Conservation (phyloP, 2,888 invertebrate species). For the Drosophila nr. medialis region DNA sequence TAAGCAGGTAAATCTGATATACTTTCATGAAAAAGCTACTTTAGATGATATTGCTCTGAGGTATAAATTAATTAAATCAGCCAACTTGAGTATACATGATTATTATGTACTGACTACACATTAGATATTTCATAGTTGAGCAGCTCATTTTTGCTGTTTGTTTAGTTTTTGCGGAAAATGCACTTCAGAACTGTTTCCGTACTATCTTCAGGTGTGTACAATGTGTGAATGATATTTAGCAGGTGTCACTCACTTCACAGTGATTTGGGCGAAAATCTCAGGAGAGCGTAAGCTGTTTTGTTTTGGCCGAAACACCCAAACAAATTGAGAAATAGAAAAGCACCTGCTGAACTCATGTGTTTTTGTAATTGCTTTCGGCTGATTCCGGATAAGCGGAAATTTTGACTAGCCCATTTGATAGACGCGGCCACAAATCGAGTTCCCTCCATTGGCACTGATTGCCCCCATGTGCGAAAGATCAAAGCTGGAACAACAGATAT, state of each 20-base stretch:
- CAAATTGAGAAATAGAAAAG: slow-evolving; percentile 4
- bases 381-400: slow-evolving; percentile 49
- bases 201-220: slow-evolving; percentile 19
- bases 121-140: slow-evolving; percentile 11
- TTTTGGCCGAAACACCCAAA: slow-evolving; percentile 23
- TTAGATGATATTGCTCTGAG: background rate
- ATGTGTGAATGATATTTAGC: slow-evolving; percentile 70
- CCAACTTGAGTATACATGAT: background rate
- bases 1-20: background rate
- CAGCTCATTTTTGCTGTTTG: slow-evolving; percentile 19
- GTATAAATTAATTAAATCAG: background rate
- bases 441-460: slow-evolving; percentile 21
- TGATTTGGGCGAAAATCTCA: slow-evolving; percentile 11
- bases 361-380: slow-evolving; percentile 33
- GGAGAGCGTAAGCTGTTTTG: slow-evolving; percentile 12
- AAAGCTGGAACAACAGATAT: slow-evolving; percentile 38
- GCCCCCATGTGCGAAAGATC: slow-evolving; percentile 46
- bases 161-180: slow-evolving; percentile 20
- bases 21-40: no score
- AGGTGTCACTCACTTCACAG: slow-evolving; percentile 60
- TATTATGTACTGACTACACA: background rate
- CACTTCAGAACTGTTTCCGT: slow-evolving; percentile 19
- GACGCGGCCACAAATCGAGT: slow-evolving; percentile 20
- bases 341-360: background rate
- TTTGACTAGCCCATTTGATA: slow-evolving; percentile 43